A percentile compares a stretch with the other conserved stretches of the same genome.
Conservation (phyloP, 2,888 invertebrate species). For the Carcina quercana region DNA sequence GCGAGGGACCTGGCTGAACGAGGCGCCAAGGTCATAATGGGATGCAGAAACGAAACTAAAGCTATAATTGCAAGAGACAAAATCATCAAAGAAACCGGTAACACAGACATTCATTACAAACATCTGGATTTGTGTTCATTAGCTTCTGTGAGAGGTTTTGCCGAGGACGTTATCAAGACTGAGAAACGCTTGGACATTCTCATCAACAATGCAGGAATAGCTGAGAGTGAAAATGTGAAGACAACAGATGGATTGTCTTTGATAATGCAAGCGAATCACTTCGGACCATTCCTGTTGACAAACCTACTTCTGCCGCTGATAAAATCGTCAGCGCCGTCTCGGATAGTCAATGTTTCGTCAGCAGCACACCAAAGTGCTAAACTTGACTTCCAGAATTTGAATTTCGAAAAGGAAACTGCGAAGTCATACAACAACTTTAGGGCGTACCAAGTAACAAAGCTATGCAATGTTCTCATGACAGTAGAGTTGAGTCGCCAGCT, state of each 20-base stretch:
- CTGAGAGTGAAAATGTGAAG: conserved; percentile 41
- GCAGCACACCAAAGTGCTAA: conserved; percentile 29
- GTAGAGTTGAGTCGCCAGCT: conserved; percentile 80
- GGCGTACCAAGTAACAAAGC: conserved; percentile 20
- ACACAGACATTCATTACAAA: conserved; percentile 32
- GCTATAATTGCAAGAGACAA: conserved; percentile 70
- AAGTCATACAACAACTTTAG: conserved; percentile 21
- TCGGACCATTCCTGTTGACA: conserved; percentile 81
- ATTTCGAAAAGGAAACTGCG: conserved; percentile 13
- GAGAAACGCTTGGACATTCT: conserved; percentile 74
- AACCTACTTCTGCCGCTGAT: conserved; percentile 69
- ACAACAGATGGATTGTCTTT: conserved; percentile 76
- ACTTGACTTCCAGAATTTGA: conserved; percentile 52
- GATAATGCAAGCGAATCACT: conserved; percentile 74
- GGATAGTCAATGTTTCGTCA: conserved; percentile 54
- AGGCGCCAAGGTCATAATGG: conserved; percentile 86
- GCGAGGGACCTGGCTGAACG: conserved; percentile 80
- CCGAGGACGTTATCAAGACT: conserved; percentile 63
- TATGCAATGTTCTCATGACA: conserved; percentile 83
- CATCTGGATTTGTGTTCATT: conserved; percentile 60
- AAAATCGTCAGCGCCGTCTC: conserved; percentile 47
- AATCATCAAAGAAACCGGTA: conserved; percentile 24
- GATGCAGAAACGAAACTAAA: conserved; percentile 80
- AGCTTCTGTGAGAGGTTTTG: conserved; percentile 71
- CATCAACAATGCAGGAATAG: conserved; percentile 76